Conservation (phyloP, 2,113 vertebrate species). For the Triplophysa dalaica region DNA sequence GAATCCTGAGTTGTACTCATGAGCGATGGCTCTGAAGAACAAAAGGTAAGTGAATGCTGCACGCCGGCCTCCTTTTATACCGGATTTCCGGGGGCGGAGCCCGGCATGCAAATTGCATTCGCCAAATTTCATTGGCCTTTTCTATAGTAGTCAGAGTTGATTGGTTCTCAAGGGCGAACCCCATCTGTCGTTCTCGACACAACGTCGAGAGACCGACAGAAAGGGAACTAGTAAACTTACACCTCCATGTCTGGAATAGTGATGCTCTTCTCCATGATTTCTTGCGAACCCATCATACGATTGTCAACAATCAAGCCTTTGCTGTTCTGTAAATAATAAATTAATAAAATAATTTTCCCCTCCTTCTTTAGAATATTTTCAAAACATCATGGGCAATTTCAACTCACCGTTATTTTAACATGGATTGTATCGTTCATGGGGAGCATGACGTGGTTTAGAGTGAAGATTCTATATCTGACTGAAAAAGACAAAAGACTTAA, state of each 20-base stretch:
- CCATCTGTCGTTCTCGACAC: no score
- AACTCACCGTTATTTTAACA: constrained; percentile 68
- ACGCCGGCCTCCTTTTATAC: no score
- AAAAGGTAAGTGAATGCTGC: no score
- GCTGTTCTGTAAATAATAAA: constrained; percentile 65
- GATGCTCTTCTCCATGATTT: constrained; percentile 52
- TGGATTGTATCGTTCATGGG: constrained; percentile 59
- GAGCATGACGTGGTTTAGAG: constrained; percentile 68
- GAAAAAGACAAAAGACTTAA: constrained; percentile 18
- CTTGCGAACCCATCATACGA: constrained; percentile 44
- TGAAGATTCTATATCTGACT: constrained; percentile 72
- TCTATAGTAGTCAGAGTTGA: no score
- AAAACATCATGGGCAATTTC: not conserved
- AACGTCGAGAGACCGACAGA: no score
- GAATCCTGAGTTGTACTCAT: no score
- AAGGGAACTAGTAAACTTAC: constrained; percentile 62
- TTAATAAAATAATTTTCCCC: not conserved
- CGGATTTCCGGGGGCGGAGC: no score
- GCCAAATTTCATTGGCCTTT: no score
- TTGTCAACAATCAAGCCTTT: constrained; percentile 64
- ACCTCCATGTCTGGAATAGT: constrained; percentile 66
- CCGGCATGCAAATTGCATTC: no score
- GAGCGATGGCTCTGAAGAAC: no score
- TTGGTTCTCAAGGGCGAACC: no score
- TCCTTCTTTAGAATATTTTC: not conserved